These are phyloP conservation scores for Phania funesta DNA, from an alignment of 2,888 invertebrate species.

Conservation along the genomic window DNA sequence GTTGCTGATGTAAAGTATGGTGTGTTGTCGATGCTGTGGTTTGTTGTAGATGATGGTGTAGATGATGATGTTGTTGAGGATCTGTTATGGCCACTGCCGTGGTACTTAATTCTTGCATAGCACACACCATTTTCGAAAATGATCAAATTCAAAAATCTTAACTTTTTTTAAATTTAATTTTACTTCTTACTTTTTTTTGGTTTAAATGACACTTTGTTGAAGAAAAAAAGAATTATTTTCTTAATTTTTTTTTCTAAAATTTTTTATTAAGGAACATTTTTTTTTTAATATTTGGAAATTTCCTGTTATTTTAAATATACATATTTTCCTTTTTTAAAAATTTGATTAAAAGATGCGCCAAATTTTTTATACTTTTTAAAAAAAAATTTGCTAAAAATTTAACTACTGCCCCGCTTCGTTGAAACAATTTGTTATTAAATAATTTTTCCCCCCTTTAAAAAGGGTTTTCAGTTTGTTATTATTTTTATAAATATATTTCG, in stretches of 20 bases:
- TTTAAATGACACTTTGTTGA: conserved; percentile 77
- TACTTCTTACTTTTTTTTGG: conserved; percentile 71
- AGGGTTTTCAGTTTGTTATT: conserved; percentile 39
- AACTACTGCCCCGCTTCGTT: conserved; percentile 13
- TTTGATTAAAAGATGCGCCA: conserved; percentile 67
- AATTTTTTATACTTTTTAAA: conserved; percentile 32
- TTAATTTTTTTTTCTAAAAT: conserved; percentile 72
- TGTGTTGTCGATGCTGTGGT: conserved; percentile 69
- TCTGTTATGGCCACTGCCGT: conserved; percentile 68
- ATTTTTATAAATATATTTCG: conserved; percentile 39
- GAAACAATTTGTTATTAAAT: conserved; percentile 39
- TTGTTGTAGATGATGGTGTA: conserved; percentile 55
- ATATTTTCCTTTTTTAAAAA: conserved; percentile 27
- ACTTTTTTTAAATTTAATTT: conserved; percentile 30
- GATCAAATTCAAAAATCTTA: conserved; percentile 42
- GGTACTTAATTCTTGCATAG: conserved; percentile 78
- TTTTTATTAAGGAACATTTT: conserved; percentile 78
- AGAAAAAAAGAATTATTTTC: conserved; percentile 66
- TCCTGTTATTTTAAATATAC: conserved; percentile 6
- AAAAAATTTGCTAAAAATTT: conserved; percentile 63
- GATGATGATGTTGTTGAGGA: conserved; percentile 70
- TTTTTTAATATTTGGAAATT: conserved; percentile 29
- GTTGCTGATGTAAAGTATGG: conserved; percentile 61
- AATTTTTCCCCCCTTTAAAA: conserved; percentile 29
- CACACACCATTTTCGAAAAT: conserved; percentile 79